Base-by-base conservation (phyloP, 2,797 vertebrate genomes). In the Microctenopoma steveboyesi region DNA sequence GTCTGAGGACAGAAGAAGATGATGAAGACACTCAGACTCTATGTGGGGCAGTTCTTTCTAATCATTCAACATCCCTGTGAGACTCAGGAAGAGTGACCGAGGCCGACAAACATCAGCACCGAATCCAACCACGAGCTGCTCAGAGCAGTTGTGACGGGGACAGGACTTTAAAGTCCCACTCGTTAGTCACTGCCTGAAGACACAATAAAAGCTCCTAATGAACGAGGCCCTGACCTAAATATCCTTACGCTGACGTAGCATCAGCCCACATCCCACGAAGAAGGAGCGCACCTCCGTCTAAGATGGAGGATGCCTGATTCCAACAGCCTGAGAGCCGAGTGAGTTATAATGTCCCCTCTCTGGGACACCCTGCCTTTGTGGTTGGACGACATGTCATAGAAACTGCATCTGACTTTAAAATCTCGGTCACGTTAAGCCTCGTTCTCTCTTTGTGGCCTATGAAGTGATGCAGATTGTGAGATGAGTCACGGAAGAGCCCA, bases 1-100 rank as follows among this genome's bases (percentile, higher is more conserved):
- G 81, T 83, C 94, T 94, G 72, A 59, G 40, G 68, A 69, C 73
- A 56, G 22, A 67, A 13, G 11, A 74, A 18, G 22, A 65, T 35
- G 46, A 35, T 72, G 51, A 2, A 39, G n/a, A 13, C 30, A 48
- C 69, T 57, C 5, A 64, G 28, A 55, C 55, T n/a, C 64, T 5
- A 33, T 33, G 30, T 33, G 30, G 30, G 30, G 30, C 30, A 33
- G 30, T 33, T 33, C 37, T 37, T 11, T 9, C 37, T 37, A 11
- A 37, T 33, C 30, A 33, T 33, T 33, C 30, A 33, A 33, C 30
- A 49, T n/a, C 42, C 13, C 10, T 12, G 4, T 11, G 22, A 57
- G 48, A 69, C 22, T 64, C 15, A 45, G 54, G 25, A 47, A 25
- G 40, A 66, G 50, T 50, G 43, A 65, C 42, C 59, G 14, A 61